Conservation (phyloP, 2,888 invertebrate species). For the Epirrita christyi region DNA sequence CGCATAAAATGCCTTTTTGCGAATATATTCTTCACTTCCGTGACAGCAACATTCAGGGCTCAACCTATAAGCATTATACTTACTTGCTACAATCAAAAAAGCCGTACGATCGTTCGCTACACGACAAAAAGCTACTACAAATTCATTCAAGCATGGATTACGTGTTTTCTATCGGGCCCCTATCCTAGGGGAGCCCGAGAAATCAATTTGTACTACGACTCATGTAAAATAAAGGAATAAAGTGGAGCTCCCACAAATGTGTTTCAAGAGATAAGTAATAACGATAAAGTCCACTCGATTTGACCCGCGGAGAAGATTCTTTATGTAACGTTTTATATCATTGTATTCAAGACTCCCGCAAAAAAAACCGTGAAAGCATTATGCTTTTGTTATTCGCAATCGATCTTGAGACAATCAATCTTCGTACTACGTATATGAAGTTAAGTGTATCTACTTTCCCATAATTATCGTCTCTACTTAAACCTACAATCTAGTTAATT, state of each 20-base stretch:
- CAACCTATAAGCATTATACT: too few species aligned
- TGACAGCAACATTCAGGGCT: too few species aligned
- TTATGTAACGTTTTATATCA: conserved; percentile 38
- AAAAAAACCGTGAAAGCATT: too few species aligned
- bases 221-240: conserved; percentile 66
- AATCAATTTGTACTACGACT: conserved; percentile 63
- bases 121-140: conserved; percentile 39
- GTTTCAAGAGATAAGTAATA: conserved; percentile 69
- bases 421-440: too few species aligned
- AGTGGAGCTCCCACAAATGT: conserved; percentile 59
- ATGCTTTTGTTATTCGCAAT: too few species aligned
- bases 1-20: too few species aligned
- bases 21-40: too few species aligned
- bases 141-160: conserved; percentile 47
- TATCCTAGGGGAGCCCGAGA: conserved; percentile 46
- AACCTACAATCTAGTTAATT: too few species aligned
- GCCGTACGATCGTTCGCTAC: background rate
- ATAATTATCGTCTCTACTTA: too few species aligned
- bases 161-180: conserved; percentile 43
- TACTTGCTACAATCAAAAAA: conserved; percentile 22
- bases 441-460: too few species aligned
- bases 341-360: too few species aligned
- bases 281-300: conserved; percentile 61
- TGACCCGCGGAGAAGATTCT: conserved; percentile 60
- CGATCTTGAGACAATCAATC: too few species aligned